Evolutionary conservation across 2,888 invertebrate species (phyloP).

Genomic region (Lasioglossum malachurum): DNA sequence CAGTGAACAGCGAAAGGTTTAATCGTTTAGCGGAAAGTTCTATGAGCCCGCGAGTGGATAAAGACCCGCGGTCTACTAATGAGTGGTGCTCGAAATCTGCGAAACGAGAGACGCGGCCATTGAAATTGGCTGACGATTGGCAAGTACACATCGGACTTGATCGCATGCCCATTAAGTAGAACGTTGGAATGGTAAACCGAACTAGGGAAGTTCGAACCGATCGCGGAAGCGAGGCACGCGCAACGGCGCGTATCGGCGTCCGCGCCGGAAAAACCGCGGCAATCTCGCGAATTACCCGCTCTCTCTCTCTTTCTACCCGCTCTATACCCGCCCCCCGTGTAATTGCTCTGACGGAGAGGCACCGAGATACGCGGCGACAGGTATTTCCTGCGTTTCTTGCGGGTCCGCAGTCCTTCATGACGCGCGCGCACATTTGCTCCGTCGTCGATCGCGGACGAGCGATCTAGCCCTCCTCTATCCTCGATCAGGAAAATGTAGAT

Average conservation of each 20-base stretch:
- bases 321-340: not conserved
- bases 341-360: not conserved
- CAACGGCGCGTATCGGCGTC: slow-evolving; percentile 46
- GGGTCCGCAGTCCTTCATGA: not conserved
- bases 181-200: slow-evolving; percentile 24
- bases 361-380: slow-evolving; percentile 7
- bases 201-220: not conserved
- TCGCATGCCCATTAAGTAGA: slow-evolving; percentile 22
- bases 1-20: not conserved
- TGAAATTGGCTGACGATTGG: slow-evolving; percentile 9
- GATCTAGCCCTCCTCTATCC: not conserved
- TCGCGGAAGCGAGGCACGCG: slow-evolving; percentile 27
- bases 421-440: not conserved
- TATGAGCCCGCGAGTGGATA: not conserved
- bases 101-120: not conserved
- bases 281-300: slow-evolving; percentile 44
- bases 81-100: not conserved
- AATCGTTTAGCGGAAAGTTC: not conserved
- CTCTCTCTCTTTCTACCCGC: not conserved
- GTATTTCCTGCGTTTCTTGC: slow-evolving; percentile 7
- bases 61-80: not conserved
- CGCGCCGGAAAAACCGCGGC: slow-evolving; percentile 37
- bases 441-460: not conserved
- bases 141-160: not conserved
- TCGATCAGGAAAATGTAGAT: not conserved